Conservation (phyloP, 2,113 vertebrate genomes). For the Melanerpes formicivorus region DNA sequence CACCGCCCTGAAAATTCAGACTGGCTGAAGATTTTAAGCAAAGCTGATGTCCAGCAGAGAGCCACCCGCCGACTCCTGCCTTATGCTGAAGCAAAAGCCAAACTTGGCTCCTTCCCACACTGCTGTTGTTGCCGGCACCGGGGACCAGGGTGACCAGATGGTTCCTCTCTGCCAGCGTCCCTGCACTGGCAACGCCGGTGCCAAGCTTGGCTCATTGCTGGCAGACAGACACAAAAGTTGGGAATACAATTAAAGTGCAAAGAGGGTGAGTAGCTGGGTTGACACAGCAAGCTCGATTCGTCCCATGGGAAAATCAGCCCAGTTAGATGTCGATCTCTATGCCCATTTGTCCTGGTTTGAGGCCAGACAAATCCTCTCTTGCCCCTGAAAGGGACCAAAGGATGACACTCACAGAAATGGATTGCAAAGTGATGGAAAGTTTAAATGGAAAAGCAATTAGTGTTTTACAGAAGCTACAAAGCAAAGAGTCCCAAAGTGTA, state of each 20-base stretch:
- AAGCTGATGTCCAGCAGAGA: not conserved
- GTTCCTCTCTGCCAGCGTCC: not conserved
- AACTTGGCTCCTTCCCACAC: not conserved
- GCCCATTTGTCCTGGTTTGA: not conserved
- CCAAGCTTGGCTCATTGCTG: not conserved
- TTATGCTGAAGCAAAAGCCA: not conserved
- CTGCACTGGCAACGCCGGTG: accelerated
- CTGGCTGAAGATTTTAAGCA: not conserved
- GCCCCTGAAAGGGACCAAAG: too few species aligned
- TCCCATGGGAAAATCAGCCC: not conserved
- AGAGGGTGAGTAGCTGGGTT: not conserved
- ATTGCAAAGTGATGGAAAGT: too few species aligned
- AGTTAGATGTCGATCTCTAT: not conserved
- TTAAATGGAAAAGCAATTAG: too few species aligned
- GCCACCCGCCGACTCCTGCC: not conserved
- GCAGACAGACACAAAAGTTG: not conserved
- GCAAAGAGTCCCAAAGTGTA: too few species aligned
- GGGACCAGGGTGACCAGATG: not conserved
- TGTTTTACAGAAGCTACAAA: too few species aligned
- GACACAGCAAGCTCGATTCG: accelerated
- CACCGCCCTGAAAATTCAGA: not conserved
- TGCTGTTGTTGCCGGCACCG: not conserved
- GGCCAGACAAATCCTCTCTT: too few species aligned
- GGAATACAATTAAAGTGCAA: not conserved
- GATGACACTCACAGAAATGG: too few species aligned